Base-by-base conservation (phyloP, 1,140 invertebrate genomes). In the Tenebrio molitor region DNA sequence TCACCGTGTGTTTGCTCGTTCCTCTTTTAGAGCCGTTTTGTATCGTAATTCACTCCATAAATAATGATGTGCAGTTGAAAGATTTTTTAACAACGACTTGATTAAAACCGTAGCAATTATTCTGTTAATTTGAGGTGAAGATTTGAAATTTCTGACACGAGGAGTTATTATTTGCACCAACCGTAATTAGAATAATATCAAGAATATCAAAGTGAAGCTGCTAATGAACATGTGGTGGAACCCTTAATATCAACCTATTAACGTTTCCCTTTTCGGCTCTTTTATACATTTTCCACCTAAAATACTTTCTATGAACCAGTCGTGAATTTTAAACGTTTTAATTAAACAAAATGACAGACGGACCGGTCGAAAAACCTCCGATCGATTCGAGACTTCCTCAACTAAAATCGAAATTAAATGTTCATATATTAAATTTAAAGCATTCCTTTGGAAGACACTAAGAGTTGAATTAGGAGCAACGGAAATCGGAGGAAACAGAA, bases 231-330 rank as follows among this genome's bases (percentile, higher is more conserved):
- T 58, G 50, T 58, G 50, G 50, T 58, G 23, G 50, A 58, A 23
- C 50, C 50, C 23, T n/a, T 58, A 58, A 58, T 58, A 58, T 58
- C 23, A 12, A 58, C 21, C 50, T 58, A 58, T 58, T 58, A 58
- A 58, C 50, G 15, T 58, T 29, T 29, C 50, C 50, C 23, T 58
- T 58, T 58, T 15, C 23, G 50, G 44, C 44, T 50, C 44, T 50
- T 50, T 50, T 50, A 50, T 50, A 50, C 50, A 58, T 58, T 58
- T 58, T 58, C 50, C 50, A 17, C 50, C 50, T 58, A 58, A 58
- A 58, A 58, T 58, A 58, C 21, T 12, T 58, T 58, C 50, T 58
- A 58, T 29, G 50, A 58, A 58, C 23, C 17, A 50, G 21, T 10
- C 21, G n/a, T 2, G 21, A 23, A 58, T 25, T 58, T 58, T 29